Base-by-base conservation (phyloP, 2,888 invertebrate species). In the Sarcophaga variegata region DNA sequence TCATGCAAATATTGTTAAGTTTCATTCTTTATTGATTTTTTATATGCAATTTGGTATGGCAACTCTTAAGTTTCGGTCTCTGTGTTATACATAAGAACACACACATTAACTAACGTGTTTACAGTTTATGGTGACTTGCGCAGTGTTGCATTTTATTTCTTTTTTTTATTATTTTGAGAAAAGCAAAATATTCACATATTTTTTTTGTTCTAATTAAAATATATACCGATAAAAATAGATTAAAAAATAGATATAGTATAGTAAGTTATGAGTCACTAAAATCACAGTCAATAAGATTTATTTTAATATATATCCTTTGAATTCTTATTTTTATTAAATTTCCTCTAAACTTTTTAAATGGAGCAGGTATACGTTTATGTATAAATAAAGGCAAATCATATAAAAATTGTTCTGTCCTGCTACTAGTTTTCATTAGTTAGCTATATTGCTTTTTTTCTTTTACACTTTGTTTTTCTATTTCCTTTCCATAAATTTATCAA, bases 101-200 rank as follows among this genome's bases (percentile, higher is more conserved):
- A 0, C 47, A 47, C 67, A 72, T 75, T 54, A 45, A 60, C 66
- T 83, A 84, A 82, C 81, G 86, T 85, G 88, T 83, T 86, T 77
- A 86, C 80, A 66, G 60, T 78, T 81, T 80, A 77, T 72, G 3
- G 22, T 89, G 91, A 88, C 91, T 90, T 91, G 91, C 91, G 91
- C 90, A 79, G 84, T 87, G 79, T 79, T 81, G 81, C n/a, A 87
- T 81, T 78, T 78, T 25, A 25, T 78, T 77, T 74, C 72, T 66
- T 54, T 5, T 77, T 67, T n/a, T 66, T 22, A 12, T 54, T 54
- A 62, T 70, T 70, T 60, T 22, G 37, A 37, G 4, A 37, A 37
- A 49, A 81, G 74, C n/a, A 64, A 76, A 64, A 47, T 60, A 54
- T 37, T 22, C 25, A 11, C 11, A 54, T 64, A 62, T 20, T 47